phyloP scores from a whole-genome alignment of 2,888 invertebrate species.

The Drosophila basisetae region DNA sequence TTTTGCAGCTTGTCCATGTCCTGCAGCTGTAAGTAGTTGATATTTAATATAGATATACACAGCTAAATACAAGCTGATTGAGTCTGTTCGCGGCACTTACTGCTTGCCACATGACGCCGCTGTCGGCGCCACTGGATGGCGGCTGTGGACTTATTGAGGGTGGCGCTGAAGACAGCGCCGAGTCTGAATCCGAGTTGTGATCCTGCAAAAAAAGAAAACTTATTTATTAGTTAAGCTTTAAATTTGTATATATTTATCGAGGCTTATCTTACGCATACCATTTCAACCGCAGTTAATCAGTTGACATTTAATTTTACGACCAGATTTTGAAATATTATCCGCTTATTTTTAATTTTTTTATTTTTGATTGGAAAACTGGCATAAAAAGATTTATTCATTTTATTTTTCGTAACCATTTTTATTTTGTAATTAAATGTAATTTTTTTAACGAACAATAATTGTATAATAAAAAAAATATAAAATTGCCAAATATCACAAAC shows the following conservation, averaged over 20 bases:
- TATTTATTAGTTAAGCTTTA: neutral
- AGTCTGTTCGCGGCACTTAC: slow-evolving; percentile 62
- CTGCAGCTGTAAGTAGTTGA: slow-evolving; percentile 66
- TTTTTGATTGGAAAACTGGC: neutral
- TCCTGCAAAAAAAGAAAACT: slow-evolving; percentile 55
- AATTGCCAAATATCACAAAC: neutral
- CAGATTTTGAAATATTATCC: neutral
- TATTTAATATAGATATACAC: slow-evolving; percentile 7
- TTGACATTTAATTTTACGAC: neutral
- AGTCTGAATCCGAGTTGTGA: slow-evolving; percentile 88
- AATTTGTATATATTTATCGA: neutral
- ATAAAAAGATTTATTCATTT: neutral
- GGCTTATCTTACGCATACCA: no score
- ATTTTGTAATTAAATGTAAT: neutral
- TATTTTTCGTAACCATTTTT: neutral
- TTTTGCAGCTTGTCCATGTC: slow-evolving; percentile 84
- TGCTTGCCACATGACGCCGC: slow-evolving; percentile 85
- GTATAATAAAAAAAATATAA: neutral
- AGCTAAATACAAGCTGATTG: neutral
- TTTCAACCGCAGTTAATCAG: neutral
- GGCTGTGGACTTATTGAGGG: slow-evolving; percentile 90
- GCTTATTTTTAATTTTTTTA: neutral
- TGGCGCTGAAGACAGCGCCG: slow-evolving; percentile 89
- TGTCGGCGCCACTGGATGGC: slow-evolving; percentile 83
- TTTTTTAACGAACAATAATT: neutral